Evolutionary conservation across 2,888 invertebrate species (phyloP), one percentile per base, ranked within the genome.

Genomic region (Machimus rusticus): DNA sequence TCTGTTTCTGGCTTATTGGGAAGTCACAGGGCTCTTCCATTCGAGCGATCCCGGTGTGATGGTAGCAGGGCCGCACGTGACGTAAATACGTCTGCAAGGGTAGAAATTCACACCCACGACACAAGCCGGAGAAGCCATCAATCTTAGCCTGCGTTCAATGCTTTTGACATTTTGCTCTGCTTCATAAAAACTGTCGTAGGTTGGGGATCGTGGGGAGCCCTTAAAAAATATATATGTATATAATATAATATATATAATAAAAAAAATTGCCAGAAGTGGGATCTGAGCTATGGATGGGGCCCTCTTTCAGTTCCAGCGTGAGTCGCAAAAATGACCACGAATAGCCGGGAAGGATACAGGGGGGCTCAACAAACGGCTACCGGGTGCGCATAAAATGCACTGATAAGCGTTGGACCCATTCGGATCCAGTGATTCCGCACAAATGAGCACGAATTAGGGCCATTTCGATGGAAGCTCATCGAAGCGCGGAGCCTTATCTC

Each of bases 111-210:
- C 74, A 85, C 85, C 85, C 85, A 76, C 77, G 23, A 51, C 34
- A 74, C 46, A 74, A 85, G 46, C 85, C 34, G 43, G 39, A 78
- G 23, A 79, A 86, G 55, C 39, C 86, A 86, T 86, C 86, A 86
- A 86, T 86, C 86, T 79, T 86, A 16, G 77, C 86, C 86, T 55
- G 66, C 78, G 43, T 79, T 86, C 86, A 86, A 86, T 86, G 86
- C 39, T 79, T 86, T 86, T 86, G 86, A 86, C 86, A 86, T 86
- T 86, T 86, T 86, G 39, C 78, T 66, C 78, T 78, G 43, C 51
- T 57, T 66, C 57, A 57, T 86, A 86, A 86, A 79, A 86, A 86
- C 31, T 34, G n/a, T 14, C 46, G 14, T 5, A 37, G 34, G 28
- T 28, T 34, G 37, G 76, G 57, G 37, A 55, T 16, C 46, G 46